phyloP scores from a whole-genome alignment of 2,113 vertebrate species.

The Malurus cyaneus region DNA sequence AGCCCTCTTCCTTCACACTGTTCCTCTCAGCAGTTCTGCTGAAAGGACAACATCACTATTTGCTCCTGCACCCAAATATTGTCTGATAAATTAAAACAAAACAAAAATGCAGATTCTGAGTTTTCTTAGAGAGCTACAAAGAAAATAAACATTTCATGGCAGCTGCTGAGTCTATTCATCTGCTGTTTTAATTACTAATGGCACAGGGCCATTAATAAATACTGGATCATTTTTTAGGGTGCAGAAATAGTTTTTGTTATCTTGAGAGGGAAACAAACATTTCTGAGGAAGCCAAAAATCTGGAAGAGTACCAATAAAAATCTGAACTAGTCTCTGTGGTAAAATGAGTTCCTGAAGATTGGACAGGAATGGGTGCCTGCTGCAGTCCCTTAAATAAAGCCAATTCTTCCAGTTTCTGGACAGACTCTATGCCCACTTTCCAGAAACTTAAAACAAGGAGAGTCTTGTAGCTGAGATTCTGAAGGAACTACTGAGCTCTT shows the following conservation, averaged over 20 bases:
- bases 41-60: not conserved
- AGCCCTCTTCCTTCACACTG: fast-evolving
- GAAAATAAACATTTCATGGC: not conserved
- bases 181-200: not conserved
- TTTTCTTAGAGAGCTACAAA: not conserved
- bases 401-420: not conserved
- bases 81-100: not conserved
- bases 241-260: not conserved
- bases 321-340: not conserved
- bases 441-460: not conserved
- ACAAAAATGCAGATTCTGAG: not conserved
- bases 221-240: not conserved
- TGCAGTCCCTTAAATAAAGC: not conserved
- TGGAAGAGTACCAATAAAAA: not conserved
- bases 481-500: not conserved
- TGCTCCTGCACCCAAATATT: not conserved
- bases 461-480: not conserved
- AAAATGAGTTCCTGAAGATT: not conserved
- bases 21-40: not conserved
- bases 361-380: not conserved
- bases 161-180: not conserved
- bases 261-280: not conserved
- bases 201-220: not conserved
- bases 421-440: not conserved
- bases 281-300: not conserved